Base-by-base conservation (phyloP, 2,797 vertebrate species). In the Sebastes kiyomatsui region DNA sequence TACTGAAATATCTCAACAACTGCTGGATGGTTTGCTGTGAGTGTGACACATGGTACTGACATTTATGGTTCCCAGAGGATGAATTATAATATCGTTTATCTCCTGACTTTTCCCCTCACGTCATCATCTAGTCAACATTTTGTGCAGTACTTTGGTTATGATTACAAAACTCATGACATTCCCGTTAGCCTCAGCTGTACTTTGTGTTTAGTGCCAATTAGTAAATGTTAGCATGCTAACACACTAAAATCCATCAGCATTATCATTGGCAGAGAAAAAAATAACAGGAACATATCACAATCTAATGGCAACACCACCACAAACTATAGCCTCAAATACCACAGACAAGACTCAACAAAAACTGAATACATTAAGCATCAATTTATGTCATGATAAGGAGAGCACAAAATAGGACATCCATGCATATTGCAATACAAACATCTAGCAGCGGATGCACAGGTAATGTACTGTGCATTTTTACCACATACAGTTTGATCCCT, bases 341-440 rank as follows among this genome's bases (percentile, higher is more conserved):
- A 18, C 0, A 7, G 42, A 28, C 8, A 64, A 69, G 9, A 28
- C n/a, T 38, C 18, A 59, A 77, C 4, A 64, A 14, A 65, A 23
- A 3, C 5, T n/a, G 4, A 67, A 42, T 25, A 71, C 20, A 67
- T 16, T 49, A 27, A 62, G 23, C 16, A 18, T 49, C 0, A 32
- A 46, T 64, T 61, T 27, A 76, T 74, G 76, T 54, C 38, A 59
- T 74, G 33, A 33, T 67, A 72, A 49, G n/a, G 11, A 32, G n/a
- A 60, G 38, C n/a, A 22, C 5, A 58, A 59, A 85, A 72, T 54
- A 87, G 82, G 66, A 61, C 65, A 73, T 32, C 67, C 52, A 70
- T 76, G 49, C 14, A 84, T 80, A 73, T 42, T 71, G 11, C 23
- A 77, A 58, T 23, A 54, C 7, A 70, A 69, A 80, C 30, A 68